Evolutionary conservation across 1,140 invertebrate species (phyloP), one percentile per base, ranked within the genome.

Genomic region (Ostrea denselamellosa): DNA sequence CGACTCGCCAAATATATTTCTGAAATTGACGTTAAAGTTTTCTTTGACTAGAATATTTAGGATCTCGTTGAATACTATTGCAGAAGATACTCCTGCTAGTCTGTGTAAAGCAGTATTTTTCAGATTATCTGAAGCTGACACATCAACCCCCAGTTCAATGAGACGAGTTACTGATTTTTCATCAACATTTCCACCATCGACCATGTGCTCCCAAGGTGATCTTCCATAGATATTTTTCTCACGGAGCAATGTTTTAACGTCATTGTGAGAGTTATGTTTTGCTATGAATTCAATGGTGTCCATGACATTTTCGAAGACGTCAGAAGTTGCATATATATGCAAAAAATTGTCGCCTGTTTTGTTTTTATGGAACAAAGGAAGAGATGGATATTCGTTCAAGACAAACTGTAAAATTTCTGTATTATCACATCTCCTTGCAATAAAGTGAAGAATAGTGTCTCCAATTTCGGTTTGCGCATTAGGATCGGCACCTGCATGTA

Each of bases 321-420:
- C 83, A 81, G 19, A 19, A 0, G 8, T 52, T 22, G 25, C 34
- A n/a, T 88, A 88, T 2, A 88, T 10, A 85, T 88, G 87, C 51
- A 88, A 22, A 19, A 88, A 88, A 82, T 85, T 88, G 58, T 88
- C 87, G 17, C 77, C 87, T 19, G 62, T 62, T 4, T 28, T 54
- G 5, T 56, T 85, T 58, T 51, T 56, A 4, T 14, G 5, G 2
- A 17, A 28, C 0, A 82, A 0, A 28, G 62, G 8, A 0, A 62
- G 44, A 28, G 34, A 14, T n/a, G 53, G 10, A 28, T 58, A 82
- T 10, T 85, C 62, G 52, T 34, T 4, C n/a, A 88, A 17, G 0
- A 88, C 22, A 10, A 54, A 52, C 9, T 58, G 17, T 9, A 88
- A 8, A 8, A 85, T 10, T 22, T 8, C 19, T 5, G 65, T 52